Evolutionary conservation across 2,888 invertebrate species (phyloP).

Genomic region (Ligdia adustata): DNA sequence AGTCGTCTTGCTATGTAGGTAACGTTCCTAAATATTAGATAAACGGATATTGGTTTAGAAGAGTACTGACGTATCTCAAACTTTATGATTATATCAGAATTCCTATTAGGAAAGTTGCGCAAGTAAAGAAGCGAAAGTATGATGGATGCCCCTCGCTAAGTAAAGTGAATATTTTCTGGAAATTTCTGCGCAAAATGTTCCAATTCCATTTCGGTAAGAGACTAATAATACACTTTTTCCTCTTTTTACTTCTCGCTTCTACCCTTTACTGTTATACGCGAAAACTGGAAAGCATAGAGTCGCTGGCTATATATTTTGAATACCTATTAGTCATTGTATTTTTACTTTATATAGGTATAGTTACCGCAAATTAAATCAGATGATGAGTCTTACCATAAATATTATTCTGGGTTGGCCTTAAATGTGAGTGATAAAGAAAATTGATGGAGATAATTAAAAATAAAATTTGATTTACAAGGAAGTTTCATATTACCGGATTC

Average conservation of each 20-base stretch:
- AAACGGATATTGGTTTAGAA: slow-evolving; percentile 12
- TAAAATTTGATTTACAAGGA: too few relatives aligned
- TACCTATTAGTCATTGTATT: too few relatives aligned
- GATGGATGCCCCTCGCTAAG: slow-evolving; percentile 76
- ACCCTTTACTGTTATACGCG: slow-evolving; percentile 81
- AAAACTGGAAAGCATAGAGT: slow-evolving; percentile 61
- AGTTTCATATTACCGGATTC: too few relatives aligned
- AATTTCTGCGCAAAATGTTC: slow-evolving; percentile 80
- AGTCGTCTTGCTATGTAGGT: slow-evolving; percentile 2
- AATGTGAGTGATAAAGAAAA: too few relatives aligned
- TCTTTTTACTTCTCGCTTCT: slow-evolving; percentile 83
- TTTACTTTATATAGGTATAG: too few relatives aligned
- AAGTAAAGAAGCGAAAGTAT: slow-evolving; percentile 76
- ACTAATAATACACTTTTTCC: slow-evolving; percentile 83
- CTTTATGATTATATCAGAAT: slow-evolving; percentile 61
- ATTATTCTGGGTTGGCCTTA: too few relatives aligned
- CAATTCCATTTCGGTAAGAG: slow-evolving; percentile 84
- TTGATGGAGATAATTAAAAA: too few relatives aligned
- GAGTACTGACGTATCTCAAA: slow-evolving; percentile 17
- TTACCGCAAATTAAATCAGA: too few relatives aligned
- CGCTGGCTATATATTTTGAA: too few relatives aligned
- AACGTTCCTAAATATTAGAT: too few relatives aligned
- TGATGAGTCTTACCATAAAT: too few relatives aligned
- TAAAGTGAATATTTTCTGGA: slow-evolving; percentile 80
- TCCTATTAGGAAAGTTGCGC: slow-evolving; percentile 66